Base-by-base conservation (phyloP, 2,113 vertebrate genomes). In the Oreochromis niloticus region DNA sequence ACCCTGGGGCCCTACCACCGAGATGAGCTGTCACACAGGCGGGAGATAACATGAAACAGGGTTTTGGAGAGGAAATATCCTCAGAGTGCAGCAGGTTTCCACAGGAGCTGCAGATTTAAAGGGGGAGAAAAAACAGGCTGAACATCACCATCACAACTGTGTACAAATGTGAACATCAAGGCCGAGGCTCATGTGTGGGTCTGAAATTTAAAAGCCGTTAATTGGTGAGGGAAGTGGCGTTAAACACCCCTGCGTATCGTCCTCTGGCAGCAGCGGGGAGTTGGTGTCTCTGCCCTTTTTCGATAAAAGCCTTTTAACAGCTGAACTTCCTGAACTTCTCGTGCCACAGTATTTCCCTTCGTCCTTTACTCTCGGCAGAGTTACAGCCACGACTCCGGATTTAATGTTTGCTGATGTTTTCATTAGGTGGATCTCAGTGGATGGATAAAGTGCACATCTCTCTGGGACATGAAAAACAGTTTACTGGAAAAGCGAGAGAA, bases 1-100 rank as follows among this genome's bases (percentile, higher is more conserved):
- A 86, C 93, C 94, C 89, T 36, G 82, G 85, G 93, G 94, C 92
- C 88, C 79, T 19, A 46, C 82, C 82, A 66, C 46, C 19, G 73
- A 92, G 88, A 88, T 82, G 43, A 87, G 85, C 82, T 68, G 57
- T 87, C 90, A 86, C 84, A 79, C 90, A 63, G 73, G 59, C 41
- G 12, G 83, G 14, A 87, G 82, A 84, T 16, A 79, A 90, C 90
- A 84, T 2, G 87, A 56, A 27, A 32, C 81, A n/a, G 56, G 27
- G 80, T 55, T 55, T 68, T 30, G 63, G 63, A 66, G 16, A 36
- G 84, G 66, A 85, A 68, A 50, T 27, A 52, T 61, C 41, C 78
- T 73, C 61, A 1, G 75, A 81, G 55, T 12, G 36, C 48, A 57
- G 12, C 71, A n/a, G 50, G 55, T 86, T 84, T 81, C 48, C 24